These are phyloP conservation scores for Eurypyga helias DNA, from an alignment of 2,113 vertebrate species.

Conservation along the genomic window DNA sequence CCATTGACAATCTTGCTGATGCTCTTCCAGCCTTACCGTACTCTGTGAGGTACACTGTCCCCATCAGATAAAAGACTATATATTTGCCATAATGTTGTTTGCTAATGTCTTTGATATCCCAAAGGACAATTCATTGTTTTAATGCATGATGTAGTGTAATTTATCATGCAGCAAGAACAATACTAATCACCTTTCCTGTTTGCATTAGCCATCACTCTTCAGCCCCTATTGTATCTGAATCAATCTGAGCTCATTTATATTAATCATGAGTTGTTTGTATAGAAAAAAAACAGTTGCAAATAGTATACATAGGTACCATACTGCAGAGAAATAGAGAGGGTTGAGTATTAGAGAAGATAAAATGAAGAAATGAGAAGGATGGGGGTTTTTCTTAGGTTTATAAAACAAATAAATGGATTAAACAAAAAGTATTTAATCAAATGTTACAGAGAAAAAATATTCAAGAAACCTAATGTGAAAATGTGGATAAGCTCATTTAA, in stretches of 20 bases:
- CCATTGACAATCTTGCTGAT: background rate
- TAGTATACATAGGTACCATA: background rate
- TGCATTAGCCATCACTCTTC: conserved; percentile 82
- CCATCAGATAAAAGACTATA: conserved; percentile 48
- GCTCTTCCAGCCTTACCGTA: background rate
- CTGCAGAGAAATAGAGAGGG: background rate
- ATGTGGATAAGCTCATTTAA: background rate
- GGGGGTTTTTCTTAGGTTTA: background rate
- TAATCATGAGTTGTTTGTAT: conserved; percentile 80
- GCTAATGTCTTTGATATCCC: conserved; percentile 75
- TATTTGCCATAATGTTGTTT: conserved; percentile 68
- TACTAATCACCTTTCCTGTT: conserved; percentile 81
- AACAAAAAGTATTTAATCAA: background rate
- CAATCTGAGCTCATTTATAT: conserved; percentile 87
- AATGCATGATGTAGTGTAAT: conserved; percentile 76
- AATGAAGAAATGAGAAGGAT: background rate
- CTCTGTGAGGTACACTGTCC: background rate
- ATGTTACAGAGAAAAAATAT: background rate
- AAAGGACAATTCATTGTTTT: conserved; percentile 81
- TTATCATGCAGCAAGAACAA: conserved; percentile 83
- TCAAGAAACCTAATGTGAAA: background rate
- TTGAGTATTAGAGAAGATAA: background rate
- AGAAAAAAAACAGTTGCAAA: conserved; percentile 36
- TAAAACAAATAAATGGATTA: background rate
- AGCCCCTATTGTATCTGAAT: conserved; percentile 78